phyloP scores from a whole-genome alignment of 2,888 invertebrate genomes.

The Diaphora mendica region DNA sequence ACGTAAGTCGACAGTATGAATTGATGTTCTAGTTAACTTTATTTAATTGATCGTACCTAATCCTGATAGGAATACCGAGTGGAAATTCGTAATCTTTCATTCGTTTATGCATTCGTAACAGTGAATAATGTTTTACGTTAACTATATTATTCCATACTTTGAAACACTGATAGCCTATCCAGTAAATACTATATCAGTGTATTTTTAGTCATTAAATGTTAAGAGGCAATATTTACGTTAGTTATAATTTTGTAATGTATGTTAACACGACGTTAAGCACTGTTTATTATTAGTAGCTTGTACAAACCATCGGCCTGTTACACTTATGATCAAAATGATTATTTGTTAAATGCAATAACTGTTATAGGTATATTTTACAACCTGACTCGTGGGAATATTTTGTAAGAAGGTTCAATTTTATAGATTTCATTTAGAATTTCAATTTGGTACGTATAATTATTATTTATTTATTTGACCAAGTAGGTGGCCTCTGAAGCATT shows the following conservation, averaged over 20 bases:
- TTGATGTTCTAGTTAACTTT: too few species aligned
- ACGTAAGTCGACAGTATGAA: too few species aligned
- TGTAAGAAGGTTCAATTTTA: neutral
- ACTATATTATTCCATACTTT: neutral
- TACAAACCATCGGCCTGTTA: slow-evolving; percentile 31
- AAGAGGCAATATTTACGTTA: slow-evolving; percentile 52
- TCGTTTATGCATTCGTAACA: neutral
- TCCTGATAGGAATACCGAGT: too few species aligned
- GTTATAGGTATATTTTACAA: slow-evolving; percentile 34
- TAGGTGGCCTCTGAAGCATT: neutral
- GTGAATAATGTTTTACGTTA: neutral
- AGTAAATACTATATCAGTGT: neutral
- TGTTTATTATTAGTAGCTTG: slow-evolving; percentile 50
- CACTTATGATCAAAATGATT: slow-evolving; percentile 47
- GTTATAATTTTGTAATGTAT: slow-evolving; percentile 59
- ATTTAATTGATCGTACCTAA: too few species aligned
- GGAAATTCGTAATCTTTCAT: neutral
- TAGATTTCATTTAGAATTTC: neutral
- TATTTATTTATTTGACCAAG: neutral
- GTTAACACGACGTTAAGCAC: slow-evolving; percentile 54
- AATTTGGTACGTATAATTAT: neutral
- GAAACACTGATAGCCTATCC: neutral
- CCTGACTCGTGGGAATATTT: slow-evolving; percentile 40
- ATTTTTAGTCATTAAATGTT: slow-evolving; percentile 58
- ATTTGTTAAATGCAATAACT: slow-evolving; percentile 46